Percentiles rank a stretch among this genome's conserved stretches.
Evolutionary conservation across 2,888 invertebrate species (phyloP).

Genomic region (Pachydiplax longipennis): DNA sequence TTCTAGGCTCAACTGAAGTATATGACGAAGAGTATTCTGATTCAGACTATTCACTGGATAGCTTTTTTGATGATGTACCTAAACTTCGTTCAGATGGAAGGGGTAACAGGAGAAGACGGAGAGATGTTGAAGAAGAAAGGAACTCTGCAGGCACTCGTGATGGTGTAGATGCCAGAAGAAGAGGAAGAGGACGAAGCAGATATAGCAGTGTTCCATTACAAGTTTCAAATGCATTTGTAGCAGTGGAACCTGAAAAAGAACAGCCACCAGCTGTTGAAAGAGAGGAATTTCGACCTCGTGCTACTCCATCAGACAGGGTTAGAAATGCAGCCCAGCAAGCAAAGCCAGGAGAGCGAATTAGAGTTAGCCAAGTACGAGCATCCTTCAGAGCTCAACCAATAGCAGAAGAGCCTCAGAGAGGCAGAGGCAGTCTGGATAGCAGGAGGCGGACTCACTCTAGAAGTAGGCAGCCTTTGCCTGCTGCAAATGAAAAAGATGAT

Average conservation of each 20-base stretch:
- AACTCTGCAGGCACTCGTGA: neutral
- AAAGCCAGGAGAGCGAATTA: neutral
- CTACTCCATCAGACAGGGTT: neutral
- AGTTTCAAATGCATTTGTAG: neutral
- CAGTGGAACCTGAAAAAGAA: neutral
- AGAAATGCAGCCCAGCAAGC: neutral
- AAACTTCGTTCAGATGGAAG: slow-evolving; percentile 21
- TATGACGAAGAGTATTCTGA: slow-evolving; percentile 43
- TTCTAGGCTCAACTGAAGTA: neutral
- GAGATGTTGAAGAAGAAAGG: neutral
- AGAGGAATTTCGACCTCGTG: neutral
- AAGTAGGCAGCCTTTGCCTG: neutral
- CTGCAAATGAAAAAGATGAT: neutral
- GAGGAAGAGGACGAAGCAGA: neutral
- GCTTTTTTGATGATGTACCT: slow-evolving; percentile 38
- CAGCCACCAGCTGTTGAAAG: neutral
- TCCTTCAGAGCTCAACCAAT: slow-evolving; percentile 9
- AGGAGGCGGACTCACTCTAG: neutral
- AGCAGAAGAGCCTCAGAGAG: neutral
- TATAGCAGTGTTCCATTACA: neutral
- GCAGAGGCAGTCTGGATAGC: neutral
- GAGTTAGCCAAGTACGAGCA: neutral
- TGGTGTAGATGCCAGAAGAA: neutral
- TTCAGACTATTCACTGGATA: slow-evolving; percentile 42
- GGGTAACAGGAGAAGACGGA: neutral